These are phyloP conservation scores for Sciaenops ocellatus DNA, from an alignment of 2,797 vertebrate genomes.

Conservation along the genomic window DNA sequence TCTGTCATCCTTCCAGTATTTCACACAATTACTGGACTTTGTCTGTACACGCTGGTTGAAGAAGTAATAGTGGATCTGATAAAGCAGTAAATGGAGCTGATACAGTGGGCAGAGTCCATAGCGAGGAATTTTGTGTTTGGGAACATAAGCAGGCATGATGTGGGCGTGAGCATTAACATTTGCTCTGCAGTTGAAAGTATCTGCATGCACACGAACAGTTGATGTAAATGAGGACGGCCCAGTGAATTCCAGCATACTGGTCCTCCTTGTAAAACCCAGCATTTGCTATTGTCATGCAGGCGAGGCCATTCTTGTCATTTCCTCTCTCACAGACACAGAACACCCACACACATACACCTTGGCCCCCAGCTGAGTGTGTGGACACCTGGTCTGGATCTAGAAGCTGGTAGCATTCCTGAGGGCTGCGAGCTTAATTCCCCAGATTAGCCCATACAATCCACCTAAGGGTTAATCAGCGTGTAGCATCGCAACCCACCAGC, in stretches of 20 bases:
- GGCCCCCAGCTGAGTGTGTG: constrained; percentile 44
- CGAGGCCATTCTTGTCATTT: constrained; percentile 55
- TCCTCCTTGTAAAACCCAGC: constrained; percentile 54
- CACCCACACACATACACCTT: constrained; percentile 41
- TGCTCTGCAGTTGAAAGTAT: constrained; percentile 48
- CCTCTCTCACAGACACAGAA: constrained; percentile 31
- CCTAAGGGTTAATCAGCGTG: constrained; percentile 68
- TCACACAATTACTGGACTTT: constrained; percentile 27
- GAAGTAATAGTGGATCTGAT: constrained; percentile 9
- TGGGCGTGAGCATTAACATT: constrained; percentile 60
- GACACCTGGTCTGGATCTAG: constrained; percentile 79
- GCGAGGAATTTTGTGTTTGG: constrained; percentile 17
- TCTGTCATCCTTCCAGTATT: constrained; percentile 1
- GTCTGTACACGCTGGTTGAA: constrained; percentile 38
- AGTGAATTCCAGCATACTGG: constrained; percentile 63
- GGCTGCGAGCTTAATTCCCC: constrained; percentile 71
- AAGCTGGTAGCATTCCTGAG: constrained; percentile 63
- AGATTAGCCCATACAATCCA: constrained; percentile 71
- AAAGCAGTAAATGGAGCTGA: constrained; percentile 40
- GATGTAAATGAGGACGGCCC: constrained; percentile 61
- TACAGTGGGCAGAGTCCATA: constrained; percentile 35
- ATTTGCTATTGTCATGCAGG: constrained; percentile 67
- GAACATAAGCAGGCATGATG: constrained; percentile 28
- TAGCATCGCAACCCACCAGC: constrained; percentile 45
- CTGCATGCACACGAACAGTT: constrained; percentile 55